Conservation (phyloP, 2,888 invertebrate species). For the Lasioglossum leucozonium region DNA sequence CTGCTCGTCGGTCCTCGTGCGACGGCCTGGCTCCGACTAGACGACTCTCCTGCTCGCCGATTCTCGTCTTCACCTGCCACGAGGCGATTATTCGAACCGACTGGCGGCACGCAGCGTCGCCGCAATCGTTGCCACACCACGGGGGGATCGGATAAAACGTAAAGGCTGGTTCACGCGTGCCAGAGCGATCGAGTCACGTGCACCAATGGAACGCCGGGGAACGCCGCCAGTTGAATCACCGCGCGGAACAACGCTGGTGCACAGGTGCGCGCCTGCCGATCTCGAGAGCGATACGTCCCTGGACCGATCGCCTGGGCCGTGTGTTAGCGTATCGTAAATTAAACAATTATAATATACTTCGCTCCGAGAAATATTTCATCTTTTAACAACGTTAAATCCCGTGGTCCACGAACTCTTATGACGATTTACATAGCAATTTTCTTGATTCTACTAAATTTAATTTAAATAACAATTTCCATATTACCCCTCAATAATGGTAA, state of each 20-base stretch:
- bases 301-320: background rate
- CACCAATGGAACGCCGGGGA: constrained; percentile 17
- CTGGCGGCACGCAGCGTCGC: constrained; percentile 54
- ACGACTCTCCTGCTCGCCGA: constrained; percentile 41
- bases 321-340: background rate
- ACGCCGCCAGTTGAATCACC: background rate
- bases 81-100: constrained; percentile 64
- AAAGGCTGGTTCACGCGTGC: constrained; percentile 64
- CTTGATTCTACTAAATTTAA: no score
- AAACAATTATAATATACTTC: background rate
- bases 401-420: background rate
- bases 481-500: no score
- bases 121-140: constrained; percentile 29
- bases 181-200: constrained; percentile 34
- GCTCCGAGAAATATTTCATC: background rate
- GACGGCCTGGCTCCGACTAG: constrained; percentile 23
- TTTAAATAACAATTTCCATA: no score
- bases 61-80: constrained; percentile 57
- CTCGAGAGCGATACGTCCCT: constrained; percentile 15
- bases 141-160: constrained; percentile 46
- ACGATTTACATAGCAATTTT: background rate
- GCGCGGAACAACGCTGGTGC: constrained; percentile 1
- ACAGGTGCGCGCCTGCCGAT: constrained; percentile 23
- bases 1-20: constrained; percentile 42
- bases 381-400: background rate